phyloP scores from a whole-genome alignment of 2,888 invertebrate species.

The Thelaira solivaga region DNA sequence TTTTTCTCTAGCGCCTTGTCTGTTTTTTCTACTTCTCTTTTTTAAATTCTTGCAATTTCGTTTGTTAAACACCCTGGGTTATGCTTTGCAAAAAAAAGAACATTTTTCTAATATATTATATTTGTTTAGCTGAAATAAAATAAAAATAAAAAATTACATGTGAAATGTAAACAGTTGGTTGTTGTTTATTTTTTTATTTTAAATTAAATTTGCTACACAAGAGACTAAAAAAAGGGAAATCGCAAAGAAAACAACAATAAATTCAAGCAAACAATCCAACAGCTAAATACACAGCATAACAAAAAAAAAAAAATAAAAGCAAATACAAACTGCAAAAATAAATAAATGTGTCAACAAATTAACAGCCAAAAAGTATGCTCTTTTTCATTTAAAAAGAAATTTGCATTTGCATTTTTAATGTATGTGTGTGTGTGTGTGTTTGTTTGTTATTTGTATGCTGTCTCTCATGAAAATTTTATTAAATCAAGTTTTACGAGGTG shows the following conservation, averaged over 20 bases:
- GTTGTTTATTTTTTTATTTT: neutral
- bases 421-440: slow-evolving; percentile 1
- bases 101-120: slow-evolving; percentile 14
- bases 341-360: slow-evolving; percentile 14
- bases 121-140: slow-evolving; percentile 20
- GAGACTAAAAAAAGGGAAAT: slow-evolving; percentile 5
- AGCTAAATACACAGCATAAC: neutral
- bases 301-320: neutral
- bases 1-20: neutral
- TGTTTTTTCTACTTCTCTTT: neutral
- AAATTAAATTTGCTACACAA: slow-evolving; percentile 37
- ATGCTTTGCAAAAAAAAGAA: slow-evolving; percentile 13
- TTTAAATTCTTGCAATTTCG: neutral
- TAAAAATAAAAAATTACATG: neutral
- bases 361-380: slow-evolving; percentile 46
- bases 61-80: slow-evolving; percentile 36
- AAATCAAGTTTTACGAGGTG: no score
- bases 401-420: neutral
- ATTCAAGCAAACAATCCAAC: neutral
- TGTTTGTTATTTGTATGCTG: neutral
- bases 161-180: slow-evolving; percentile 13
- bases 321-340: no score
- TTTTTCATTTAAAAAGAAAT: neutral
- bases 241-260: neutral
- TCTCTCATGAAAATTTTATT: neutral